phyloP scores from a whole-genome alignment of 1,140 invertebrate genomes.

The Heterodera schachtii region DNA sequence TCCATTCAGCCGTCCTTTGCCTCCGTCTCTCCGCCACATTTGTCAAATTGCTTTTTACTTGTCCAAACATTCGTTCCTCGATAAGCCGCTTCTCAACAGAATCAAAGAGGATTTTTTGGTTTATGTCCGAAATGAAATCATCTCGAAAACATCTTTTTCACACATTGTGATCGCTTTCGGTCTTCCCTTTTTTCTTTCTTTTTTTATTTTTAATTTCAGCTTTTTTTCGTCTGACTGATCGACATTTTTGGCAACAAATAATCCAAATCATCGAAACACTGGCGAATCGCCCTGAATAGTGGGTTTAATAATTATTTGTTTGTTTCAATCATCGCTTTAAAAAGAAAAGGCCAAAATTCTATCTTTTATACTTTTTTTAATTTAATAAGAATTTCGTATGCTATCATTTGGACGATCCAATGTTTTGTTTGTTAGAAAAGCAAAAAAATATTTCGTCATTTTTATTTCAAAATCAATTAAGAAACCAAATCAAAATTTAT shows the following conservation, averaged over 20 bases:
- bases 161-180: not conserved
- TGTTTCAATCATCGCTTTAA: no score
- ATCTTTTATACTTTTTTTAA: no score
- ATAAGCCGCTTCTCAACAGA: not conserved
- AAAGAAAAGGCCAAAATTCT: no score
- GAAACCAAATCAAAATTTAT: no score
- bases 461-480: no score
- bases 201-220: constrained; percentile 2
- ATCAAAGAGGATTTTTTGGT: not conserved
- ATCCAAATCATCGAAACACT: not conserved
- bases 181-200: constrained; percentile 4
- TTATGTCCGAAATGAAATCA: no score
- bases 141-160: not conserved
- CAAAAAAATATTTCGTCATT: no score
- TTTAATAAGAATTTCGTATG: no score
- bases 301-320: not conserved
- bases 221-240: constrained; percentile 15
- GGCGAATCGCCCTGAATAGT: not conserved
- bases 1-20: not conserved
- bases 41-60: not conserved
- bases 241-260: constrained; percentile 7
- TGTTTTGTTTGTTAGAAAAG: no score
- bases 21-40: not conserved
- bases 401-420: no score
- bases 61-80: not conserved